Evolutionary conservation across 2,113 vertebrate species (phyloP), one percentile per base, ranked within the genome.

Genomic region (Ancistrus triradiatus): DNA sequence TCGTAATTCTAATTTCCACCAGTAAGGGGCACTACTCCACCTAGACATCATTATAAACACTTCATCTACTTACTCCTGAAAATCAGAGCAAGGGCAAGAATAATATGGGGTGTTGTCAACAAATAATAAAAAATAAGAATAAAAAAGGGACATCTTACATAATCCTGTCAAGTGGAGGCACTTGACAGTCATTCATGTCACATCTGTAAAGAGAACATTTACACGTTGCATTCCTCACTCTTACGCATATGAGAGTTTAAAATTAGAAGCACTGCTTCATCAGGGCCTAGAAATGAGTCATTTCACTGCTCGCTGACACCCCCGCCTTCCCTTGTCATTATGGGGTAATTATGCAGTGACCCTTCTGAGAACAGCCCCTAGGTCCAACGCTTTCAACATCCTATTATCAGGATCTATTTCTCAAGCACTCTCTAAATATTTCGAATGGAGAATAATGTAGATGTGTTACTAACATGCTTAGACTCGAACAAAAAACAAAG

Each of bases 181-280:
- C n/a, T n/a, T 82, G 79, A 84, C 49, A n/a, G n/a, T 83, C 78
- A 83, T 67, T 66, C 28, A 49, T 33, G 51, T 66, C 33, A 72
- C 44, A 69, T 47, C 28, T 66, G 65, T 27, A 78, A 47, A 52
- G 15, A 19, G 40, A 77, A 69, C 66, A 62, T 62, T 50, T 53
- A 69, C 9, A 48, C 42, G 65, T 69, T 60, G 69, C 50, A 47
- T 28, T 50, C 15, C 18, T 40, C 25, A 17, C 22, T 46, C 46
- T 62, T 56, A 69, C 37, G 57, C 37, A 33, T 61, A 18, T 31
- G 51, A 57, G 15, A 47, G 35, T 43, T 31, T 71, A 61, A 55
- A 66, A 49, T 56, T 35, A 72, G 43, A 49, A 44, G 24, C 13
- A 2, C 5, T 24, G 28, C 31, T 35, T 66, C 18, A 1, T 19